phyloP scores from a whole-genome alignment of 2,113 vertebrate genomes.

The Tragelaphus scriptus region DNA sequence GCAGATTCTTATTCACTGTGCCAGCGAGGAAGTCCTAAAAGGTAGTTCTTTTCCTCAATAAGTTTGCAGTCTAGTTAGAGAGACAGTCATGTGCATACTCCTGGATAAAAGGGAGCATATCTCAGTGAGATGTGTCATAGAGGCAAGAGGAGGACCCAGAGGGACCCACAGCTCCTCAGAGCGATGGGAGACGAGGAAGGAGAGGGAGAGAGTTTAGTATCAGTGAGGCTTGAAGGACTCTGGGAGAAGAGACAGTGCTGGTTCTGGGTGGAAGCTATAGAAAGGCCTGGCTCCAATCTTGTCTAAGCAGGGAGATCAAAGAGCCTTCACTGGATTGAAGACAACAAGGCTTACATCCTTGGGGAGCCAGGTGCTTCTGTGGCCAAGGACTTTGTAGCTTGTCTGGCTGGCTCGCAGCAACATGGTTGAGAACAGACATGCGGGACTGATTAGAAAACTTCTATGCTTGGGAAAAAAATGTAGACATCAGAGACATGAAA shows the following conservation, averaged over 20 bases:
- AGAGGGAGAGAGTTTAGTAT: background rate
- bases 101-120: background rate
- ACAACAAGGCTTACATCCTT: background rate
- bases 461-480: background rate
- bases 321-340: background rate
- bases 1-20: background rate
- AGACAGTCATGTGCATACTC: too few relatives aligned
- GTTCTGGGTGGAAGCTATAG: background rate
- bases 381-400: constrained; percentile 46
- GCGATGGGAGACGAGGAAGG: background rate
- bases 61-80: background rate
- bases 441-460: constrained; percentile 41
- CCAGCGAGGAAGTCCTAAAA: background rate
- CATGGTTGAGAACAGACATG: background rate
- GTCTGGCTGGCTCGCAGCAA: background rate
- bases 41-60: background rate
- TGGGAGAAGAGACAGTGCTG: background rate
- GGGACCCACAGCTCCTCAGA: background rate
- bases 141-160: background rate
- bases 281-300: background rate
- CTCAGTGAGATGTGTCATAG: background rate
- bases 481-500: constrained; percentile 14
- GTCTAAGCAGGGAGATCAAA: constrained; percentile 17
- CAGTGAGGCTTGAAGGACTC: background rate
- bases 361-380: constrained; percentile 38